Evolutionary conservation across 2,888 invertebrate species (phyloP).

Genomic region (Atethmia centrago): DNA sequence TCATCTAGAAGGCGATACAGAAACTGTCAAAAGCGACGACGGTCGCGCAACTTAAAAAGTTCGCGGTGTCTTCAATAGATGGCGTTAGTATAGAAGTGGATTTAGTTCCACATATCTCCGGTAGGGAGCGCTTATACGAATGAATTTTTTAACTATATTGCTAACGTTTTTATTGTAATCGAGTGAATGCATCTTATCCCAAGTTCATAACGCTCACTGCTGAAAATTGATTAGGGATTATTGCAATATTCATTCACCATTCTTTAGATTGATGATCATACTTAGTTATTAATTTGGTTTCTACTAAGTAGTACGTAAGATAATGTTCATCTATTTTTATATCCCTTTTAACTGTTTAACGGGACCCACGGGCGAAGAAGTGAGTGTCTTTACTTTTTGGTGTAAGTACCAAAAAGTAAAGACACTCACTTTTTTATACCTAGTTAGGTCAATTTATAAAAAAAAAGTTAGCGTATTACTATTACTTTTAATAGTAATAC

Average conservation of each 20-base stretch:
- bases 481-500: too few species aligned
- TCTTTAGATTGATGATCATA: neutral
- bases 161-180: neutral
- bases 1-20: slow-evolving; percentile 20
- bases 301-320: neutral
- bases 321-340: neutral
- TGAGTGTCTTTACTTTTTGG: neutral
- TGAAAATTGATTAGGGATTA: neutral
- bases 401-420: too few species aligned
- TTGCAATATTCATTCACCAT: neutral
- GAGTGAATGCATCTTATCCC: neutral
- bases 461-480: too few species aligned
- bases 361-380: neutral
- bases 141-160: neutral
- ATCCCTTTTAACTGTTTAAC: neutral
- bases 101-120: slow-evolving; percentile 10
- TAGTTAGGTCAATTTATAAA: too few species aligned
- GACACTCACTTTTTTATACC: too few species aligned
- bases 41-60: neutral
- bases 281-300: neutral
- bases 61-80: neutral
- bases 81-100: neutral
- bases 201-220: neutral
- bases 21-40: neutral
- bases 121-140: neutral